Base-by-base conservation (phyloP, 2,888 invertebrate genomes). In the Epistrophella euchroma region DNA sequence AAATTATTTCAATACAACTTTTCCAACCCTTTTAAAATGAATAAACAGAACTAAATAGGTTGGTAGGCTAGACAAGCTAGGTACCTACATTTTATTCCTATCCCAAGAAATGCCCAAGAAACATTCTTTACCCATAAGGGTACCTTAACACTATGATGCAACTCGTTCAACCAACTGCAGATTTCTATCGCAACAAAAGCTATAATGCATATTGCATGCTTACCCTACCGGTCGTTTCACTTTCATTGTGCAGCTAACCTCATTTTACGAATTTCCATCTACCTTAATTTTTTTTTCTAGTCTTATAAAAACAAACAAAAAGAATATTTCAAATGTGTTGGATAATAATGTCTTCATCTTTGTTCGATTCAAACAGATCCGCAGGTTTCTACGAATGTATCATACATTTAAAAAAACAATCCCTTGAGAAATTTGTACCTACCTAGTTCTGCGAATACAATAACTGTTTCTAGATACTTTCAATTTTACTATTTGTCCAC, bases 231-330 rank as follows among this genome's bases (percentile, higher is more conserved):
- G 68, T 22, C 66, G 43, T 77, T 78, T 82, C 77, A 77, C 60
- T 77, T 78, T 82, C 68, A 45, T 73, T 78, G 22, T 77, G 43
- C 37, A 66, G 58, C 35, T 82, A 77, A 73, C 77, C 82, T 68
- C 66, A 13, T 82, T 82, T 71, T 45, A 5, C 60, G 45, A 60
- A 45, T 60, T 78, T 68, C 52, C 66, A 82, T 77, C 77, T 58
- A 76, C 76, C 56, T 70, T 13, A 81, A 81, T 66, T 71, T 58
- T 72, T 60, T 45, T 40, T 72, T 78, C 7, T 6, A 28, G 35
- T 37, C 62, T 43, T 32, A n/a, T 58, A 56, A 11, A 37, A 37
- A 50, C 47, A 56, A 45, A 32, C 0, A 64, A 64, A 71, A 22
- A 35, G 3, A 15, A 60, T 40, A 52, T 40, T 40, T 17, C n/a